Evolutionary conservation across 2,888 invertebrate genomes (phyloP).

Genomic region (Erebia aethiops): DNA sequence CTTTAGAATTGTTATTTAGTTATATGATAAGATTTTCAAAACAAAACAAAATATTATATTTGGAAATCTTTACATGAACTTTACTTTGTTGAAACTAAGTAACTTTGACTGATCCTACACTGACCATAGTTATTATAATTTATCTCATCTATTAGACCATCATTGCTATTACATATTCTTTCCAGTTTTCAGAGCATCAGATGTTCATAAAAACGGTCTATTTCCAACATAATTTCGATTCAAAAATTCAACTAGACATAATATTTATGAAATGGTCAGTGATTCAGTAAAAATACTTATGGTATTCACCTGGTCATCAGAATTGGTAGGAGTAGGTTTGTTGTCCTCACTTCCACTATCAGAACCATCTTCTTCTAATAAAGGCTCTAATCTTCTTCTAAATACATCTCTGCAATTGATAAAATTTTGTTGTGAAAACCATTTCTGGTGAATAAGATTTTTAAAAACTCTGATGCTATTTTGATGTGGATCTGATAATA

Average conservation of each 20-base stretch:
- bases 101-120: constrained; percentile 29
- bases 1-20: background rate
- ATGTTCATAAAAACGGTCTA: background rate
- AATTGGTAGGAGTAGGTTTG: constrained; percentile 76
- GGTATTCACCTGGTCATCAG: constrained; percentile 81
- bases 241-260: background rate
- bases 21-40: background rate
- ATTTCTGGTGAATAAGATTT: background rate
- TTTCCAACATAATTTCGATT: background rate
- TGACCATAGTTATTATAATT: constrained; percentile 5
- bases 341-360: constrained; percentile 83
- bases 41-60: background rate
- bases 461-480: too few species aligned
- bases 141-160: background rate
- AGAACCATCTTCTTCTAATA: constrained; percentile 91
- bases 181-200: background rate
- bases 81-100: background rate
- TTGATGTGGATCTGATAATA: too few species aligned
- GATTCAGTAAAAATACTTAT: constrained; percentile 26
- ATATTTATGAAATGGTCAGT: background rate
- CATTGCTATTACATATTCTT: background rate
- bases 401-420: constrained; percentile 71
- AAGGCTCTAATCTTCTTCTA: constrained; percentile 90
- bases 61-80: background rate
- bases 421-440: background rate